phyloP scores from a whole-genome alignment of 1,140 invertebrate species.

The Coboldia fuscipes region DNA sequence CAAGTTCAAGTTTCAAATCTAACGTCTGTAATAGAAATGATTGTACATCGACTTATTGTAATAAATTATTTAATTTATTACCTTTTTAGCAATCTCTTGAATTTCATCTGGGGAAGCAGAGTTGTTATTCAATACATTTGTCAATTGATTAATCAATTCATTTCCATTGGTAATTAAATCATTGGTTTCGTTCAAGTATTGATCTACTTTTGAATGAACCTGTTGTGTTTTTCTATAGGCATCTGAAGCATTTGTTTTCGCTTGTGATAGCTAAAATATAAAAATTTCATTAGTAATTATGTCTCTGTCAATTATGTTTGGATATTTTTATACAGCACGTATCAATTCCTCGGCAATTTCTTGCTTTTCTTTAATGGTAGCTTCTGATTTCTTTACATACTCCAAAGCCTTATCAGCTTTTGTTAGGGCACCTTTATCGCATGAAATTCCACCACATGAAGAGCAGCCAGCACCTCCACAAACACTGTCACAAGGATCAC shows the following conservation, averaged over 20 bases:
- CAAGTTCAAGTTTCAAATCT: slow-evolving; percentile 34
- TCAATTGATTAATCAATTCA: slow-evolving; percentile 40
- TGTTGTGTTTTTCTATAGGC: slow-evolving; percentile 26
- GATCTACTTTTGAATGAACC: slow-evolving; percentile 23
- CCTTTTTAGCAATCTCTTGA: slow-evolving; percentile 50
- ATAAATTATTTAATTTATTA: slow-evolving; percentile 22
- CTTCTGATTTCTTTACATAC: slow-evolving; percentile 63
- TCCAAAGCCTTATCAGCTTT: slow-evolving; percentile 68
- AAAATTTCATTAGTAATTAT: background rate
- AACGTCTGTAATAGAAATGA: slow-evolving; percentile 7
- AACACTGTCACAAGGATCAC: slow-evolving; percentile 65
- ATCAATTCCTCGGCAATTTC: slow-evolving; percentile 41
- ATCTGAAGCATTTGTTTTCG: slow-evolving; percentile 28
- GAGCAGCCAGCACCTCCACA: slow-evolving; percentile 91
- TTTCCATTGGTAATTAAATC: slow-evolving; percentile 27
- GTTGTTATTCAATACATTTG: slow-evolving; percentile 49
- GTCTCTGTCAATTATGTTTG: background rate
- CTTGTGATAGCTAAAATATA: slow-evolving; percentile 20
- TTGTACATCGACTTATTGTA: slow-evolving; percentile 10
- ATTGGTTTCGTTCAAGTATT: slow-evolving; percentile 25
- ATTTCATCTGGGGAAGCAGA: slow-evolving; percentile 66
- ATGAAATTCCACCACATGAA: slow-evolving; percentile 74
- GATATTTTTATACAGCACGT: slow-evolving; percentile 11
- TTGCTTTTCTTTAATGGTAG: slow-evolving; percentile 59
- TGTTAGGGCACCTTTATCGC: slow-evolving; percentile 68